These are phyloP conservation scores for Pluvianellus socialis DNA, from an alignment of 2,113 vertebrate species.

Conservation along the genomic window DNA sequence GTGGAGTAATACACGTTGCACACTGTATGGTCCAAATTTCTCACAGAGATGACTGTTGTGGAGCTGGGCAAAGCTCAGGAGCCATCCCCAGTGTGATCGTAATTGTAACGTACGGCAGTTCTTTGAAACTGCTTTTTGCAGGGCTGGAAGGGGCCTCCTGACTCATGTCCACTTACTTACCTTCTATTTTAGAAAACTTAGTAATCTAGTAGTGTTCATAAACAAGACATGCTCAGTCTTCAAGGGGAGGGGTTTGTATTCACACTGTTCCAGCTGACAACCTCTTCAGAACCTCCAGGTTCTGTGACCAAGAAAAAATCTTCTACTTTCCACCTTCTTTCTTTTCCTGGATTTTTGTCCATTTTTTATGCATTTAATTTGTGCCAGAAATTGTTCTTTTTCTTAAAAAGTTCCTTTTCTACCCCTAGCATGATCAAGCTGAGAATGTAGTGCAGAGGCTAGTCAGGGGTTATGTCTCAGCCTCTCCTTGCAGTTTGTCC, in stretches of 20 bases:
- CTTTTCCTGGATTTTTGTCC: neutral
- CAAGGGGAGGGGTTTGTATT: neutral
- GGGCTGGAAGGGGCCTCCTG: neutral
- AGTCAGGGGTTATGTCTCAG: neutral
- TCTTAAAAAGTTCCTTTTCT: neutral
- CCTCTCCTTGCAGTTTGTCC: neutral
- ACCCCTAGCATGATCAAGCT: neutral
- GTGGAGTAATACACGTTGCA: neutral
- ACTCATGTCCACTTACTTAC: neutral
- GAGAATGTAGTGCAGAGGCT: neutral
- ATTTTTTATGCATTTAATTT: neutral
- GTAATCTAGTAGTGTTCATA: neutral
- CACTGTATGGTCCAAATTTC: neutral
- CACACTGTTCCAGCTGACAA: neutral
- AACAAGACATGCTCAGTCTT: neutral
- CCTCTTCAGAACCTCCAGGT: neutral
- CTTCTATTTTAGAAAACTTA: neutral
- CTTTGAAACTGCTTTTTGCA: neutral
- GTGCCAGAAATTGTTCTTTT: neutral
- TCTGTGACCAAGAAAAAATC: neutral
- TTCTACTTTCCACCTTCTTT: neutral
- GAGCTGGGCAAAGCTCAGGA: conserved; percentile 6
- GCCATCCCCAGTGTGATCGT: neutral
- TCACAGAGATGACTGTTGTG: neutral
- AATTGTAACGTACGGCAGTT: neutral